Evolutionary conservation across 2,888 invertebrate species (phyloP).

Genomic region (Poecilobothrus nobilitatus): DNA sequence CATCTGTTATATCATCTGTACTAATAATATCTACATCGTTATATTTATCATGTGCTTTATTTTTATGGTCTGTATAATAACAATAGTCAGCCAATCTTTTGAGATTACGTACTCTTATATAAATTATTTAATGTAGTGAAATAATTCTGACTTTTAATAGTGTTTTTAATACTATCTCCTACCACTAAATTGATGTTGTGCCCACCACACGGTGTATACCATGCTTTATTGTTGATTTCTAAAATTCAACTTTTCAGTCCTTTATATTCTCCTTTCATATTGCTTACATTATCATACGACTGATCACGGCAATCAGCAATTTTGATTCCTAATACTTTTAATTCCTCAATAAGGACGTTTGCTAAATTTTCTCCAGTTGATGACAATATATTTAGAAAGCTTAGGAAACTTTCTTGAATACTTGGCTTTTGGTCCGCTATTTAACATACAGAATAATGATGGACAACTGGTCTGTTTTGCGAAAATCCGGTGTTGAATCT

Average conservation of each 20-base stretch:
- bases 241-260: conserved; percentile 15
- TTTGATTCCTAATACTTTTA: conserved; percentile 13
- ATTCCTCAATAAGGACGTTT: conserved; percentile 13
- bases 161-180: conserved; percentile 8
- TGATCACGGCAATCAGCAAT: conserved; percentile 11
- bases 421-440: too few relatives aligned
- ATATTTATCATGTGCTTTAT: too few relatives aligned
- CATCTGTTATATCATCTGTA: too few relatives aligned
- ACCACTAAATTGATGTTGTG: conserved; percentile 10
- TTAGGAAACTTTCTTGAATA: conserved; percentile 10
- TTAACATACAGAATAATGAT: conserved; percentile 13
- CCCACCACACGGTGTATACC: conserved; percentile 9
- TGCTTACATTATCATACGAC: conserved; percentile 10
- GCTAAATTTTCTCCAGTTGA: conserved; percentile 12
- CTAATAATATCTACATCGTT: too few relatives aligned
- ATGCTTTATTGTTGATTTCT: conserved; percentile 18
- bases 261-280: conserved; percentile 12
- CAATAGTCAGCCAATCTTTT: too few relatives aligned
- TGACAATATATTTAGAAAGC: conserved; percentile 8
- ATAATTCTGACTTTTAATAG: conserved; percentile 8
- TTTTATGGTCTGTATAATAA: too few relatives aligned
- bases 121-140: conserved; percentile 2
- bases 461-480: conserved; percentile 13
- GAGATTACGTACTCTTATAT: too few relatives aligned
- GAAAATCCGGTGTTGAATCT: conserved; percentile 9